Conservation (phyloP, 2,888 invertebrate species). For the Tenthredo distinguenda region DNA sequence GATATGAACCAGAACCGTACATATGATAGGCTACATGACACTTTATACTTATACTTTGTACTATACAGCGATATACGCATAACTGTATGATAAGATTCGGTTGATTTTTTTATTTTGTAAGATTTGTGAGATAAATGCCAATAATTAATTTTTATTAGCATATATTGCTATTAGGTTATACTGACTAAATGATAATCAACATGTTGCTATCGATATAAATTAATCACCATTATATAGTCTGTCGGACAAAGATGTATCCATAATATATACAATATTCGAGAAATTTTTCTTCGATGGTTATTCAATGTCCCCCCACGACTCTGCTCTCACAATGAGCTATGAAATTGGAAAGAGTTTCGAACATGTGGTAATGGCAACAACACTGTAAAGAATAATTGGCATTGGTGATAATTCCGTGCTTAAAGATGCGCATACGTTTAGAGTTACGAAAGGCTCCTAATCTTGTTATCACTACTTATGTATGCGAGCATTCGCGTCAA, state of each 20-base stretch:
- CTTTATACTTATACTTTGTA: not conserved
- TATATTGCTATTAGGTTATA: not conserved
- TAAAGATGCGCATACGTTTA: not conserved
- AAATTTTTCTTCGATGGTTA: not conserved
- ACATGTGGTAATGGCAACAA: not conserved
- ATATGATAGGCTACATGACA: conserved; percentile 23
- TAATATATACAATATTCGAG: not conserved
- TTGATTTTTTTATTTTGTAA: not conserved
- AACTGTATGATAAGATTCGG: not conserved
- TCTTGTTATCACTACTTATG: conserved; percentile 20
- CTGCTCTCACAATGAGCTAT: not conserved
- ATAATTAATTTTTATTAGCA: not conserved
- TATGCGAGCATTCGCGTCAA: not conserved
- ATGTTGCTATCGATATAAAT: not conserved
- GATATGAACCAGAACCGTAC: not conserved
- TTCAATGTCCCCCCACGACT: not conserved
- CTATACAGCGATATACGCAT: not conserved
- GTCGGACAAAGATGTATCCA: not conserved
- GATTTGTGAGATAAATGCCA: not conserved
- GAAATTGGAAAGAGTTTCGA: not conserved
- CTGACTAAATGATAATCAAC: not conserved
- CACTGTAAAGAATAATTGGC: not conserved
- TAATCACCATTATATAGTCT: not conserved
- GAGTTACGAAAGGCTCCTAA: not conserved
- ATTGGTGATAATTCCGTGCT: not conserved